Base-by-base conservation (phyloP, 2,888 invertebrate genomes). In the Megamerina dolium region DNA sequence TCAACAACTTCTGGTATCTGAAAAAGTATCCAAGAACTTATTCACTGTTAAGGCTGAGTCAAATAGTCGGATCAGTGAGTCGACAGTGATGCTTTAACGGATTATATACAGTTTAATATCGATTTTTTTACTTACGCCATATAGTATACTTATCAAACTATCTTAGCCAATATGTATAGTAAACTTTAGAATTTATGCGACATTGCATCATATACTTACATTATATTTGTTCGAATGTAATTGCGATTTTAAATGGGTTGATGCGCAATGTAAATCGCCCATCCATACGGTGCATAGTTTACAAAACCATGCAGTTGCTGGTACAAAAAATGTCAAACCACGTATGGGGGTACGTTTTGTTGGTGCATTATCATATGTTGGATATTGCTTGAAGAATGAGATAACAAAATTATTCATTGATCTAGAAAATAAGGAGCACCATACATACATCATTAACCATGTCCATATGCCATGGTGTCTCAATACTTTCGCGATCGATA, bases 251-350 rank as follows among this genome's bases (percentile, higher is more conserved):
- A 91, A 76, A 72, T 91, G 91, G 2, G 85, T 80, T 9, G 87
- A 87, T 1, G 90, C 90, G 66, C 90, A 89, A 68, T 89, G 88
- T 48, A 88, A 75, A 66, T 91, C 91, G 0, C 90, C 91, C 60
- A 91, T 88, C 83, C 90, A 91, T 57, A 81, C 77, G 63, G 86
- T 83, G 61, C 91, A 91, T 49, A 91, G 75, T 66, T 88, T 87
- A 74, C 91, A 91, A 73, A 85, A 91, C 90, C 90, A 91, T 21
- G 89, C 85, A 5, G 86, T 85, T 1, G 89, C 83, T 3, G 90
- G 85, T 55, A 87, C 84, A 73, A 91, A 85, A 75, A 90, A 90
- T 66, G 90, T 88, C 48, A 90, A 75, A 27, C 91, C 90, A 77
- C 85, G 82, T 41, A 90, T 88, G 14, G 89, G 89, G 6, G 86